Conservation (phyloP, 2,888 invertebrate species). For the Ennomos quercinarius region DNA sequence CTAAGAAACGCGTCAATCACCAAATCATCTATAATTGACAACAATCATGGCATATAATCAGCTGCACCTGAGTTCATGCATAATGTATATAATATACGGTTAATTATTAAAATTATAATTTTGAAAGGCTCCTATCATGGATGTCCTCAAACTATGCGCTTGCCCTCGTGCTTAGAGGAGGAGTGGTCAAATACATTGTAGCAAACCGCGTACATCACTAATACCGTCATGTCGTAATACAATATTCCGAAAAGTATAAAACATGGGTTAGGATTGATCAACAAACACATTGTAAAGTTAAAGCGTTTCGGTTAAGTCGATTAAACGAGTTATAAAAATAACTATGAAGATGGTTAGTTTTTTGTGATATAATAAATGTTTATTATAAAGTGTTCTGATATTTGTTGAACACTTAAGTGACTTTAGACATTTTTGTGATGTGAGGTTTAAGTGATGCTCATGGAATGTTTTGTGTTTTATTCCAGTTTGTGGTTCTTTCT, state of each 20-base stretch:
- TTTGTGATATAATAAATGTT: constrained; percentile 7
- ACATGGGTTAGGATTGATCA: constrained; percentile 60
- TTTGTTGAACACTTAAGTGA: too few relatives aligned
- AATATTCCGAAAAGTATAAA: constrained; percentile 73
- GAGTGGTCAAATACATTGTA: constrained; percentile 69
- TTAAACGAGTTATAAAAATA: constrained; percentile 51
- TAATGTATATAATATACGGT: constrained; percentile 6
- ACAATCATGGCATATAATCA: constrained; percentile 53
- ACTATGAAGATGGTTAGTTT: constrained; percentile 65
- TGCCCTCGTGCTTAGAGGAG: constrained; percentile 61
- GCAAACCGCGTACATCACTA: constrained; percentile 63
- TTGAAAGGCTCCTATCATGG: constrained; percentile 59
- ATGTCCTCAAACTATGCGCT: constrained; percentile 66
- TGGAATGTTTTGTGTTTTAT: constrained; percentile 43
- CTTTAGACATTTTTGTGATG: constrained; percentile 1
- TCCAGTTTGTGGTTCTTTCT: constrained; percentile 74
- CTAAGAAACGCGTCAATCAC: constrained; percentile 29
- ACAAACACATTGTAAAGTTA: constrained; percentile 63
- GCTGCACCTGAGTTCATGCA: constrained; percentile 38
- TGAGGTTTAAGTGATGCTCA: constrained; percentile 39
- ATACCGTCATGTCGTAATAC: constrained; percentile 67
- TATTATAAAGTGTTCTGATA: too few relatives aligned
- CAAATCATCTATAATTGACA: constrained; percentile 49
- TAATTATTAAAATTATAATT: constrained; percentile 58
- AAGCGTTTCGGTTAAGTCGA: constrained; percentile 52